Base-by-base conservation (phyloP, 2,797 vertebrate genomes). In the Choloepus didactylus region DNA sequence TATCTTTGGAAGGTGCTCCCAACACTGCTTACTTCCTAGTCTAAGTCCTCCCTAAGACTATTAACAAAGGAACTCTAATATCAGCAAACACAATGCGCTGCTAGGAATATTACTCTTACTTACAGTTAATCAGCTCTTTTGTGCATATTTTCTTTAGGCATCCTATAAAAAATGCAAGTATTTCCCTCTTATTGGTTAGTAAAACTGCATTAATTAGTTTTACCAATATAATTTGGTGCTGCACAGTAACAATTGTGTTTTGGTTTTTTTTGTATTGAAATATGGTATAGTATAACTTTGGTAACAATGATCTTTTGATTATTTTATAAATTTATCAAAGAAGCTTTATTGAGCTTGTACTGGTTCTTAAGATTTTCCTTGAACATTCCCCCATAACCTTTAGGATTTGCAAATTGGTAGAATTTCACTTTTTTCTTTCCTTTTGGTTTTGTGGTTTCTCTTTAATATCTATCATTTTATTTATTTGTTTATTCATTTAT, bases 281-380 rank as follows among this genome's bases (percentile, higher is more conserved):
- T 87, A 46, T 64, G 89, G 31, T n/a, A 41, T 51, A 12, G 51
- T 75, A 83, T 9, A 25, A 9, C 41, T 89, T 81, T 92, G 51
- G 38, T 84, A 80, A 77, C 15, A 76, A 31, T n/a, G 66, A 27
- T 25, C 38, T 93, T 93, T 92, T 75, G 1, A 41, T 92, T 87
- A 73, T 92, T 96, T 93, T 81, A 88, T 21, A 79, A 21, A n/a
- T 66, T 59, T 92, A 73, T 51, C 64, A 75, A 56, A 86, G 67
- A 56, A 81, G 19, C 29, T 56, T 88, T 21, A 67, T 88, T 92
- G 44, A 9, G 83, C 29, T 91, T 83, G 16, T 75, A 31, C 64
- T 77, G 72, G 35, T 91, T 92, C 51, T 8, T 91, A 54, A 89
- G 51, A 62, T 94, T 82, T 81, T n/a, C 79, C 64, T 81, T 90